Evolutionary conservation across 2,113 vertebrate species (phyloP).

Genomic region (Prochilodus magdalenae): DNA sequence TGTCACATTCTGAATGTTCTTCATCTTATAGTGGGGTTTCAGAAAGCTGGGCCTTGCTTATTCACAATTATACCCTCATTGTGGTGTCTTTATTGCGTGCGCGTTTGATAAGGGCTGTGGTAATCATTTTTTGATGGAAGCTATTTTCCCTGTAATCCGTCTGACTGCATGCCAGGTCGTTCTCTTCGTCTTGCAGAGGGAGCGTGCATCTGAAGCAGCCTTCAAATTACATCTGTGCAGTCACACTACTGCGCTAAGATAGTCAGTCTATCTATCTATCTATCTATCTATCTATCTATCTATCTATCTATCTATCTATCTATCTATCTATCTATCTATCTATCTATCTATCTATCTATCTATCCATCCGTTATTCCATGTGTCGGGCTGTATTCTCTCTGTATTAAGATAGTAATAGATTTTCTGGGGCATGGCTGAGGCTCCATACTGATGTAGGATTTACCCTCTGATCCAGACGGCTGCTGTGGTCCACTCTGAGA

Average conservation of each 20-base stretch:
- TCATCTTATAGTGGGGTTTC: constrained; percentile 29
- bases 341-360: not conserved
- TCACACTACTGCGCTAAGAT: constrained; percentile 51
- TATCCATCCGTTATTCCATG: constrained; percentile 5
- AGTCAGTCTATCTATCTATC: constrained; percentile 5
- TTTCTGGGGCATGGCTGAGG: constrained; percentile 51
- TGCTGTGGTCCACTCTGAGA: constrained; percentile 54
- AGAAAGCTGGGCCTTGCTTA: constrained; percentile 37
- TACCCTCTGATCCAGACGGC: constrained; percentile 46
- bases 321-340: constrained; percentile 1
- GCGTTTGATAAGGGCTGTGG: constrained; percentile 61
- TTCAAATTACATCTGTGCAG: constrained; percentile 63
- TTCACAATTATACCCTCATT: constrained; percentile 67
- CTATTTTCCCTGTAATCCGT: constrained; percentile 67
- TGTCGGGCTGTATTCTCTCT: constrained; percentile 16
- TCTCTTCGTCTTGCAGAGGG: constrained; percentile 49
- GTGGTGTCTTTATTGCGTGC: constrained; percentile 56
- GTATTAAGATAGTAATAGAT: constrained; percentile 55
- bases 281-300: no score
- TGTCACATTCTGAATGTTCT: not conserved
- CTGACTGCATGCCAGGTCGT: constrained; percentile 59
- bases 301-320: not conserved
- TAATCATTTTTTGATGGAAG: constrained; percentile 66
- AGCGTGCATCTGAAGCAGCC: constrained; percentile 51
- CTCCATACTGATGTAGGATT: constrained; percentile 55